Evolutionary conservation across 1,140 invertebrate species (phyloP).

Genomic region (Macrobrachium rosenbergii): DNA sequence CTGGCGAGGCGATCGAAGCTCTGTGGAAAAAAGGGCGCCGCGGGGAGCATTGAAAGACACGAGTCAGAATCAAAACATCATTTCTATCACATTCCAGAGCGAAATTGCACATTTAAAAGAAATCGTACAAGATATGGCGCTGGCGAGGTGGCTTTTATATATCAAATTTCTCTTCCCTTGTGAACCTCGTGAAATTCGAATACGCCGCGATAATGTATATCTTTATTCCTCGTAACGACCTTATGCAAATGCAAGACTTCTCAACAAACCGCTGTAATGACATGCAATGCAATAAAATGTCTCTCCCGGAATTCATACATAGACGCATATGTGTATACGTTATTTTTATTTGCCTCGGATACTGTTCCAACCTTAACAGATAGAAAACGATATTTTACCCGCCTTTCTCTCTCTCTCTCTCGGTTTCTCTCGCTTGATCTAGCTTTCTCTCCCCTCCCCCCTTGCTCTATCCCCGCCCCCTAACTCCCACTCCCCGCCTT

Average conservation of each 20-base stretch:
- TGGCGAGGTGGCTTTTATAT: slow-evolving; percentile 19
- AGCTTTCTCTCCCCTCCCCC: background rate
- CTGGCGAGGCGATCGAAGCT: too few species aligned
- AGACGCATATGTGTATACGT: too few species aligned
- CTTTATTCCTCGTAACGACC: slow-evolving; percentile 52
- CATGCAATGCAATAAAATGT: slow-evolving; percentile 61
- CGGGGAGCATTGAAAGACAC: slow-evolving; percentile 10
- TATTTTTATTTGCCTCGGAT: slow-evolving; percentile 48
- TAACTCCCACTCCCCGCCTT: slow-evolving; percentile 8
- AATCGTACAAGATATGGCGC: slow-evolving; percentile 46
- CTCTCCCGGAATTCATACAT: slow-evolving; percentile 31
- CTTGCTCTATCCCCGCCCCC: background rate
- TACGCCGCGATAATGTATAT: slow-evolving; percentile 49
- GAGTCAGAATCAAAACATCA: slow-evolving; percentile 54
- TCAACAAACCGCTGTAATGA: slow-evolving; percentile 59
- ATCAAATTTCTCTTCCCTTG: slow-evolving; percentile 48
- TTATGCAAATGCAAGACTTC: slow-evolving; percentile 55
- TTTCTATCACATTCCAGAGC: slow-evolving; percentile 55
- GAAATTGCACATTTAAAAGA: slow-evolving; percentile 61
- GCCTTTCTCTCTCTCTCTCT: background rate
- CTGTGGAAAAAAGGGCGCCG: background rate
- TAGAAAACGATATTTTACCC: slow-evolving; percentile 29
- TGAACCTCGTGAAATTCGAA: slow-evolving; percentile 35
- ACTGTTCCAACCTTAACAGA: slow-evolving; percentile 28
- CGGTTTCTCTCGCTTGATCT: slow-evolving; percentile 18